Evolutionary conservation across 2,113 vertebrate species (phyloP).

Genomic region (Microcebus tavaratra): DNA sequence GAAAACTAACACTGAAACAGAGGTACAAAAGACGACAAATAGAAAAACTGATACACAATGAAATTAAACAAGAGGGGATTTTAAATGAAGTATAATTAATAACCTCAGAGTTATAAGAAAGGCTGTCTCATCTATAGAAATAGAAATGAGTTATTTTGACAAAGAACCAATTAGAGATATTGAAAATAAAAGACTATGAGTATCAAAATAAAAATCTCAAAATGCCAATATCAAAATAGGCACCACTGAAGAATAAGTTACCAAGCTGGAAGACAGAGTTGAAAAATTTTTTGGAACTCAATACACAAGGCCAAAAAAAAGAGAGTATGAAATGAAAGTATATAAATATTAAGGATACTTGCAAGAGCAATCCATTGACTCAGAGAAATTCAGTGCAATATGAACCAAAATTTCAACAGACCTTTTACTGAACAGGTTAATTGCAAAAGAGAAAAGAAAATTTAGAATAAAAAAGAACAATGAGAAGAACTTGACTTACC

Average conservation of each 20-base stretch:
- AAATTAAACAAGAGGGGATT: not conserved
- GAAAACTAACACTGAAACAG: not conserved
- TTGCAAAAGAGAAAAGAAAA: not conserved
- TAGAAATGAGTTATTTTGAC: conserved; percentile 30
- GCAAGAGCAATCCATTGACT: not conserved
- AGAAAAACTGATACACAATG: not conserved
- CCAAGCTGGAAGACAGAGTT: not conserved
- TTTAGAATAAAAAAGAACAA: not conserved
- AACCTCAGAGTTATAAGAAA: not conserved
- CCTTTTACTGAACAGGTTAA: not conserved
- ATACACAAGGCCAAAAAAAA: not conserved
- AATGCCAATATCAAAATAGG: not conserved
- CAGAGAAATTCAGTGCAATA: not conserved
- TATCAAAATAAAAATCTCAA: conserved; percentile 16
- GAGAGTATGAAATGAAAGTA: not conserved
- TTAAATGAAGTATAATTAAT: not conserved
- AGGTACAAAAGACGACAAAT: not conserved
- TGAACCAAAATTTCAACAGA: not conserved
- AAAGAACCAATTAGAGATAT: not conserved
- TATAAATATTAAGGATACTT: not conserved
- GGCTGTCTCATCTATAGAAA: not conserved
- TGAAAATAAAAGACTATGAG: not conserved
- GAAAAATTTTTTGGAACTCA: not conserved
- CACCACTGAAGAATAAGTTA: not conserved
- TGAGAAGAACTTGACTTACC: not conserved